Base-by-base conservation (phyloP, 1,140 invertebrate species). In the Drosophila asahinai region DNA sequence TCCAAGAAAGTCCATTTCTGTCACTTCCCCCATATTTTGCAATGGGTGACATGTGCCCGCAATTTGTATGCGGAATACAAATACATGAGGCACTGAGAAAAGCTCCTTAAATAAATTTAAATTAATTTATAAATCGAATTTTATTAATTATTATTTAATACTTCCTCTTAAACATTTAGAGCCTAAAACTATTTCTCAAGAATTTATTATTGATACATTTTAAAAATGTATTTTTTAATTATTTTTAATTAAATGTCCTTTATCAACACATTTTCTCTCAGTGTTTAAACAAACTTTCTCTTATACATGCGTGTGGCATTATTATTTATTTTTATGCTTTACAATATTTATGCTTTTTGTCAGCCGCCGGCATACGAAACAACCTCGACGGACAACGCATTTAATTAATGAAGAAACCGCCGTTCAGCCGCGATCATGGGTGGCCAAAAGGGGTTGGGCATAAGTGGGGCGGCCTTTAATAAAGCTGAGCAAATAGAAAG, bases 321-420 rank as follows among this genome's bases (percentile, higher is more conserved):
- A 81, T 87, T 89, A 81, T 87, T 89, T 87, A 83, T 83, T 89
- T 87, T 87, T 87, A 87, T 87, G 86, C 84, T 84, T 87, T 84
- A 90, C 81, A 80, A 84, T 89, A 87, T 90, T 87, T 89, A 87
- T 87, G 84, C 70, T 84, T 80, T 90, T 84, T 84, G 84, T 81
- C 77, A 78, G 84, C 81, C 63, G 38, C 38, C 60, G 60, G 84
- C 84, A 89, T 87, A 79, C 77, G 73, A 89, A 87, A 72, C 81
- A 86, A 63, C 48, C 55, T 25, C 38, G 83, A 68, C 63, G 80
- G 80, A 76, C 70, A 74, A 66, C 73, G 84, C 77, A 84, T 87
- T 87, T 87, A 87, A 87, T 87, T 87, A 87, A 89, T 89, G 81
- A 89, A 89, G 81, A 87, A 87, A 84, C 65, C 84, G 66, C 78